A percentile compares a stretch with the other conserved stretches of the same genome.
phyloP scores from a whole-genome alignment of 2,797 vertebrate species.

The Rhinoraja longicauda region DNA sequence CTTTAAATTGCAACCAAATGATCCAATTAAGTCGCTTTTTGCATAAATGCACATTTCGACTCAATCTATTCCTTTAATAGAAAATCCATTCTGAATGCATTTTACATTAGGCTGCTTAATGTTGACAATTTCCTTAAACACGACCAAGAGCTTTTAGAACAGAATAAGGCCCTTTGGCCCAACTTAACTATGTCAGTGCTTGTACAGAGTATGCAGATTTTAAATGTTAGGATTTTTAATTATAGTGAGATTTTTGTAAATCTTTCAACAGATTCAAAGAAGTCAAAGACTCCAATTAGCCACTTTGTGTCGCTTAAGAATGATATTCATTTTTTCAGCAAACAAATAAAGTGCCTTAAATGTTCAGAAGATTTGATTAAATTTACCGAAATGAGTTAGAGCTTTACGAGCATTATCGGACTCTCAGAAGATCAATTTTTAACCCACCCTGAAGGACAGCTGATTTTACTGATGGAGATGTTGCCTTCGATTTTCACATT shows the following conservation, averaged over 20 bases:
- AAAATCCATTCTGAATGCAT: not conserved
- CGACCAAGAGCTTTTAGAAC: not conserved
- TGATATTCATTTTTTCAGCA: not conserved
- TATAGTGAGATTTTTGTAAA: not conserved
- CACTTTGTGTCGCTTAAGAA: not conserved
- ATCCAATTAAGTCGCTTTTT: not conserved
- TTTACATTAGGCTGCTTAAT: not conserved
- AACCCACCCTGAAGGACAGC: not conserved
- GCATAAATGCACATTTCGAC: not conserved
- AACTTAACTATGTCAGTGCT: not conserved
- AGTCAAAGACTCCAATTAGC: not conserved
- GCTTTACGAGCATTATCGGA: not conserved
- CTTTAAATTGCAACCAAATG: not conserved
- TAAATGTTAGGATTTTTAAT: not conserved
- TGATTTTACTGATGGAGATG: not conserved
- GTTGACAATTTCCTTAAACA: not conserved
- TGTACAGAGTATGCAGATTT: too few species aligned
- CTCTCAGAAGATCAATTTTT: not conserved
- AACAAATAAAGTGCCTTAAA: not conserved
- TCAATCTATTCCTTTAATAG: not conserved
- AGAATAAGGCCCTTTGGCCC: not conserved
- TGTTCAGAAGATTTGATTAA: not conserved
- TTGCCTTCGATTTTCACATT: not conserved
- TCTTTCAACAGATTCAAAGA: not conserved
- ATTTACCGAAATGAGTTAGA: not conserved